Conservation (phyloP, 1,140 invertebrate genomes). For the Drosophila punjabiensis region DNA sequence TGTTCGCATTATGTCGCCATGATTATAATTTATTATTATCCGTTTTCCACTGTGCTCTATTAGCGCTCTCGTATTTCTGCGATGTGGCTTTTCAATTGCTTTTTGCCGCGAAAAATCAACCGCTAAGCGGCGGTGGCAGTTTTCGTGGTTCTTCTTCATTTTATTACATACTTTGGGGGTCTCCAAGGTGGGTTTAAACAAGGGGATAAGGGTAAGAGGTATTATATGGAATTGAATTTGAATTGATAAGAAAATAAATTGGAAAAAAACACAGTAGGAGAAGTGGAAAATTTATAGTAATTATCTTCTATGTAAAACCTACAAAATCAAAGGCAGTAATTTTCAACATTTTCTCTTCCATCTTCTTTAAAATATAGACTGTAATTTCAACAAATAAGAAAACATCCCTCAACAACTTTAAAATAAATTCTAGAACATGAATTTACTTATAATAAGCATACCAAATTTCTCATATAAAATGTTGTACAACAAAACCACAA, state of each 20-base stretch:
- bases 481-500: not conserved
- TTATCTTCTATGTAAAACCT: too few relatives aligned
- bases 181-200: slow-evolving; percentile 19
- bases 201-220: not conserved
- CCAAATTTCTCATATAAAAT: not conserved
- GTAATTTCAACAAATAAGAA: not conserved
- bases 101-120: slow-evolving; percentile 28
- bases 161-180: slow-evolving; percentile 44
- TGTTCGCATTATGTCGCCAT: slow-evolving; percentile 71
- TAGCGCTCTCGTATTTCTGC: slow-evolving; percentile 7
- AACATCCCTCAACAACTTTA: not conserved
- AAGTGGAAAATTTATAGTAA: not conserved
- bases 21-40: slow-evolving; percentile 83
- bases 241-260: not conserved
- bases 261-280: not conserved
- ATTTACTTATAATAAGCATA: not conserved
- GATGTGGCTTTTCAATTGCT: slow-evolving; percentile 49
- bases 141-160: slow-evolving; percentile 11
- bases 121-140: slow-evolving; percentile 35
- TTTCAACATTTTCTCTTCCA: not conserved
- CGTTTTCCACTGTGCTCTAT: slow-evolving; percentile 50
- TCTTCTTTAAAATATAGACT: not conserved
- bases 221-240: not conserved
- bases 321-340: not conserved
- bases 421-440: too few relatives aligned